phyloP scores from a whole-genome alignment of 2,888 invertebrate genomes.

The Leptothorax acervorum region DNA sequence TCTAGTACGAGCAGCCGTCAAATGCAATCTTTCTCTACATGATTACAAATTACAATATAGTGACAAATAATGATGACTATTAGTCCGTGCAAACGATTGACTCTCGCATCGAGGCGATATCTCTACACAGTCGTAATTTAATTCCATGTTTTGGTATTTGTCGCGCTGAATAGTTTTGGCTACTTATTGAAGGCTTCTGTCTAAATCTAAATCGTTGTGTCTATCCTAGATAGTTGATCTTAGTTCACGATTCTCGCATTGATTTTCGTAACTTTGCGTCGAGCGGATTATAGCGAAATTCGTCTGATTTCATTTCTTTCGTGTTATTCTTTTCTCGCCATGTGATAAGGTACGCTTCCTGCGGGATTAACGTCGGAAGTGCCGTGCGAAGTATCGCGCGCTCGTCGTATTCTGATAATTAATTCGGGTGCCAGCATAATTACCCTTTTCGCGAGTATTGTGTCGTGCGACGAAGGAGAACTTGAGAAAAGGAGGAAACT shows the following conservation, averaged over 20 bases:
- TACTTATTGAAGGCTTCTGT: background rate
- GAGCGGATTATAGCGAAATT: background rate
- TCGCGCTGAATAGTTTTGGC: background rate
- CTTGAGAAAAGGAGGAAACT: background rate
- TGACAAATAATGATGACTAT: too few relatives aligned
- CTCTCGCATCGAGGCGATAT: background rate
- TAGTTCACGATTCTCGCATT: background rate
- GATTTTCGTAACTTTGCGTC: background rate
- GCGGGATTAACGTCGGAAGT: background rate
- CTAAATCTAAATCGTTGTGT: background rate
- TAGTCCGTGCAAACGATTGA: too few relatives aligned
- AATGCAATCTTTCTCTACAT: too few relatives aligned
- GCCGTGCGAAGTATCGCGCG: background rate
- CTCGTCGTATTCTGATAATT: background rate
- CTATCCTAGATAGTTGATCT: background rate
- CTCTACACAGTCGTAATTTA: background rate
- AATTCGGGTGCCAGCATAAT: background rate
- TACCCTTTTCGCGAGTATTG: background rate
- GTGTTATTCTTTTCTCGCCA: background rate
- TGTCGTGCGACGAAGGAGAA: background rate
- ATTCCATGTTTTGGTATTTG: background rate
- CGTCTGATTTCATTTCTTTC: background rate
- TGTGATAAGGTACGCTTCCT: background rate
- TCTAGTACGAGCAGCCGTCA: too few relatives aligned
- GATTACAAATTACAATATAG: too few relatives aligned